A percentile compares a stretch with the other conserved stretches of the same genome.
Conservation (phyloP, 2,797 vertebrate species). For the Tamandua tetradactyla region DNA sequence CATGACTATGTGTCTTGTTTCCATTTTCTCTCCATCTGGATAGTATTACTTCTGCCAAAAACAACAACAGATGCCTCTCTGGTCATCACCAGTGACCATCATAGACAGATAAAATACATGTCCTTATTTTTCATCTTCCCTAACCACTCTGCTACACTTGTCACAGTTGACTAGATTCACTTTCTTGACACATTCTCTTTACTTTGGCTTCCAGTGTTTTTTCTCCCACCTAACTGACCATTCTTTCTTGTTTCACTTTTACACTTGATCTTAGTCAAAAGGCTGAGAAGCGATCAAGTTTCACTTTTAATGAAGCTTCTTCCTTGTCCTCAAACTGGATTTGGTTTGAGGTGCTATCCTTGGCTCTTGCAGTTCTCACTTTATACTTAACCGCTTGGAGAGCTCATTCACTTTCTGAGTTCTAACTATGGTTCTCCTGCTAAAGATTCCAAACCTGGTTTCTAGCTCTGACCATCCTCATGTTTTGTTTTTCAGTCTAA, state of each 20-base stretch:
- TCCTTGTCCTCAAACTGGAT: neutral
- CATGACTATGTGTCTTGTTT: neutral
- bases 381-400: neutral
- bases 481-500: neutral
- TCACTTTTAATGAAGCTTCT: constrained; percentile 6
- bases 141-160: neutral
- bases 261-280: neutral
- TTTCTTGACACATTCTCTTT: neutral
- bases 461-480: neutral
- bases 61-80: neutral
- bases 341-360: neutral
- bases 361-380: constrained; percentile 27
- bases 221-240: neutral
- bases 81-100: neutral
- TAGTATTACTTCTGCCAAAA: neutral
- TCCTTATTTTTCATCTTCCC: constrained; percentile 33
- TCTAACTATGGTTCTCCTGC: neutral
- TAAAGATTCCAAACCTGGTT: neutral
- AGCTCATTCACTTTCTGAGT: neutral
- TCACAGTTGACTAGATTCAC: neutral
- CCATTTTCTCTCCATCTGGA: neutral
- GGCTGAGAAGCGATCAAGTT: no score
- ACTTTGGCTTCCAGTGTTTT: neutral
- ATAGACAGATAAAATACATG: constrained; percentile 5
- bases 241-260: neutral